Conservation (phyloP, 2,113 vertebrate species). For the Silurus glanis region DNA sequence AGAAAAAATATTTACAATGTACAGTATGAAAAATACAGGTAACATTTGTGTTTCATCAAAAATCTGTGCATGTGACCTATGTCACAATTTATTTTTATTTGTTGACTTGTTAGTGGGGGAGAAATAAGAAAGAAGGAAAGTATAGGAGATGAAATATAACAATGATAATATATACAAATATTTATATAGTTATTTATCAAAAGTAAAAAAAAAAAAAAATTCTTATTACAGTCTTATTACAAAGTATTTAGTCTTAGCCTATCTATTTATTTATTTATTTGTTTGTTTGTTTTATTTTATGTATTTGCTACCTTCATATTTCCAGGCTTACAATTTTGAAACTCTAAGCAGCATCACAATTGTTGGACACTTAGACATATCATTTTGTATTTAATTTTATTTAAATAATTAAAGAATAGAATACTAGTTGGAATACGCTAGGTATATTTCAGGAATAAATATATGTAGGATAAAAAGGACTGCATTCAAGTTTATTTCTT, state of each 20-base stretch:
- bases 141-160: not conserved
- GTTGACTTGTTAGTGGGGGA: not conserved
- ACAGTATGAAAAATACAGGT: not conserved
- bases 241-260: not conserved
- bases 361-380: too few species aligned
- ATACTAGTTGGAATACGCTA: too few species aligned
- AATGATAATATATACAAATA: not conserved
- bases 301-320: not conserved
- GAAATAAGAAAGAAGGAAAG: not conserved
- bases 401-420: too few species aligned
- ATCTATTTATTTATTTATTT: not conserved
- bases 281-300: not conserved
- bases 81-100: not conserved
- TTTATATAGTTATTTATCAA: not conserved
- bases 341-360: too few species aligned
- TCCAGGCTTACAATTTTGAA: too few species aligned
- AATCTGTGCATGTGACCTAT: not conserved
- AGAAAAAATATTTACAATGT: not conserved
- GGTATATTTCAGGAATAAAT: too few species aligned
- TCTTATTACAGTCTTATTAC: too few species aligned
- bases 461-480: too few species aligned
- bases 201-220: not conserved
- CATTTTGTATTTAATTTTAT: too few species aligned
- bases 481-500: too few species aligned
- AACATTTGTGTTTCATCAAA: not conserved